Base-by-base conservation (phyloP, 2,888 invertebrate genomes). In the Cataglyphis altisquamis region DNA sequence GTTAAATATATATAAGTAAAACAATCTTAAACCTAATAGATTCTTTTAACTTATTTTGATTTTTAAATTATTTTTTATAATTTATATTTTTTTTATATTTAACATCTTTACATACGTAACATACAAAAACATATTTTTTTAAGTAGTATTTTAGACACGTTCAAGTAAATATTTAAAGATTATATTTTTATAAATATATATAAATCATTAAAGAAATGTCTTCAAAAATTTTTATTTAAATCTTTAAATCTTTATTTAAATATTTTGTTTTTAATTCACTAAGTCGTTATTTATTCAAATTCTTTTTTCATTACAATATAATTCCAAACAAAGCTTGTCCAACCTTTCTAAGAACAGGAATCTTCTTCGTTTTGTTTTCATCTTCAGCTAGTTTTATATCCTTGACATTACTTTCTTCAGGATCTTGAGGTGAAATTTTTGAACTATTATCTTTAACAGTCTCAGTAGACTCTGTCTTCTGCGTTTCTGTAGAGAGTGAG, bases 251-350 rank as follows among this genome's bases (percentile, higher is more conserved):
- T 45, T 64, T 64, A 15, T 52, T 52, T 55, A 8, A 10, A 29
- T 52, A n/a, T 36, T 36, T 32, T 32, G 4, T 32, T 32, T 36
- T 36, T 36, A 8, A 36, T 36, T 6, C 0, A 36, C 3, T 45
- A 45, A 52, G 1, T 36, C 3, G 9, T 48, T 25, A 52, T 72
- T 55, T 57, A 72, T 25, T 25, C 1, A 21, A 67, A 18, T 45
- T 32, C 1, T 52, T 52, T n/a, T 52, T n/a, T 12, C 0, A n/a
- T 48, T 12, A 45, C 12, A 8, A 0, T 52, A 52, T n/a, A 52
- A 52, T 52, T n/a, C n/a, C 8, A 52, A 52, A 60, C 48, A n/a
- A 64, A 36, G 57, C 21, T 36, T 84, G 81, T 84, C 84, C 86
- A n/a, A 66, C 52, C 48, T 48, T 41, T 18, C 21, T n/a, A 18